Conservation (phyloP, 2,888 invertebrate genomes). For the Drosophila ezoana region DNA sequence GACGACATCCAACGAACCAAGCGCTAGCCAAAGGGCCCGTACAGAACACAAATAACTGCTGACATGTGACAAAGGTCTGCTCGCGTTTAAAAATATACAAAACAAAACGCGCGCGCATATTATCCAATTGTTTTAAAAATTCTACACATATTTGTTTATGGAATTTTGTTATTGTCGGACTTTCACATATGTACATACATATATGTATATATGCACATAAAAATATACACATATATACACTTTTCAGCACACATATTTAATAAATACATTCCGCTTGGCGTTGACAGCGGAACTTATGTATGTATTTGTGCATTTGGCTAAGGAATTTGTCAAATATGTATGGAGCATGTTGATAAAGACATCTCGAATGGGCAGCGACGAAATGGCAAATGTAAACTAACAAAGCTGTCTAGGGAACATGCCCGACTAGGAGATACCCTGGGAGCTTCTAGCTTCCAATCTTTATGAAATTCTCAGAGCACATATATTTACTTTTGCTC, state of each 20-base stretch:
- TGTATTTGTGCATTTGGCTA: constrained; percentile 8
- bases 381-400: constrained; percentile 51
- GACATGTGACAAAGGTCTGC: constrained; percentile 36
- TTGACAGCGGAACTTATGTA: constrained; percentile 55
- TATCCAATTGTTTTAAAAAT: constrained; percentile 31
- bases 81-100: constrained; percentile 40
- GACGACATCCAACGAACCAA: constrained; percentile 28
- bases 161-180: constrained; percentile 31
- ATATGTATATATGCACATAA: not conserved
- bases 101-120: constrained; percentile 35
- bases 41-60: constrained; percentile 14
- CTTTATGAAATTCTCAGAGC: too few relatives aligned
- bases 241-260: constrained; percentile 31
- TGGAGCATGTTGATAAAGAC: constrained; percentile 61
- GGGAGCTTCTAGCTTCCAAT: too few relatives aligned
- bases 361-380: constrained; percentile 39
- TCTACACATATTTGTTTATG: constrained; percentile 23
- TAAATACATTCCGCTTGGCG: constrained; percentile 60
- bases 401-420: constrained; percentile 5
- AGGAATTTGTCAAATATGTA: constrained; percentile 66
- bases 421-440: too few relatives aligned
- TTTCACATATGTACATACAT: not conserved
- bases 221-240: constrained; percentile 1
- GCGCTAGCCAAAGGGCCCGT: constrained; percentile 29
- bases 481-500: too few relatives aligned